Evolutionary conservation across 1,140 invertebrate genomes (phyloP).

Genomic region (Lutraria rhynchaena): DNA sequence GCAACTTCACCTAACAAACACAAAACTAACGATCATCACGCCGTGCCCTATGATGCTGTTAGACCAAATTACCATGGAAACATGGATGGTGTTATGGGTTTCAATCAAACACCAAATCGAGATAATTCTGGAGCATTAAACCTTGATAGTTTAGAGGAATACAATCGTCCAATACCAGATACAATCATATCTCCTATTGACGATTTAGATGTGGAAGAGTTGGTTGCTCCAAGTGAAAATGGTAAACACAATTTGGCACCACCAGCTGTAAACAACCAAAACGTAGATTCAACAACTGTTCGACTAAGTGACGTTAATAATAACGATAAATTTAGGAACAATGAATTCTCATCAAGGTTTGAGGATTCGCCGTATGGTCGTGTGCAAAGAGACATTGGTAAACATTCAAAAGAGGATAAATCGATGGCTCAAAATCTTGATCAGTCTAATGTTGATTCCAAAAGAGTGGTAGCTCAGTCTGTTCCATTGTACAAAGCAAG

Average conservation of each 20-base stretch:
- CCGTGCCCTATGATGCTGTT: constrained; percentile 23
- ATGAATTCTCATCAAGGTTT: neutral
- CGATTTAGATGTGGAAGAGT: constrained; percentile 38
- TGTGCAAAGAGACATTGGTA: constrained; percentile 18
- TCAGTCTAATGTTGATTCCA: constrained; percentile 8
- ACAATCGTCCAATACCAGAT: constrained; percentile 33
- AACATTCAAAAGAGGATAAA: neutral
- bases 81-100: neutral
- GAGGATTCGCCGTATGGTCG: constrained; percentile 11
- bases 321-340: constrained; percentile 40
- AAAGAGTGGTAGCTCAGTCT: constrained; percentile 32
- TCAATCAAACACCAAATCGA: neutral
- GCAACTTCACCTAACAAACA: neutral
- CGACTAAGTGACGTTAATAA: constrained; percentile 43
- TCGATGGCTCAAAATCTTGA: neutral
- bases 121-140: constrained; percentile 17
- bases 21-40: neutral
- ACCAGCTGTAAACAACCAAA: neutral
- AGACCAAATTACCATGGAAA: constrained; percentile 12
- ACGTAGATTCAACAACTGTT: neutral
- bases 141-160: constrained; percentile 29
- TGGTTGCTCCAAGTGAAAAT: constrained; percentile 4
- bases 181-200: constrained; percentile 56
- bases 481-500: constrained; percentile 56
- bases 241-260: neutral